A percentile compares a stretch with the other conserved stretches of the same genome.
Evolutionary conservation across 2,113 vertebrate species (phyloP).

Genomic region (Pseudorectes ferrugineus): DNA sequence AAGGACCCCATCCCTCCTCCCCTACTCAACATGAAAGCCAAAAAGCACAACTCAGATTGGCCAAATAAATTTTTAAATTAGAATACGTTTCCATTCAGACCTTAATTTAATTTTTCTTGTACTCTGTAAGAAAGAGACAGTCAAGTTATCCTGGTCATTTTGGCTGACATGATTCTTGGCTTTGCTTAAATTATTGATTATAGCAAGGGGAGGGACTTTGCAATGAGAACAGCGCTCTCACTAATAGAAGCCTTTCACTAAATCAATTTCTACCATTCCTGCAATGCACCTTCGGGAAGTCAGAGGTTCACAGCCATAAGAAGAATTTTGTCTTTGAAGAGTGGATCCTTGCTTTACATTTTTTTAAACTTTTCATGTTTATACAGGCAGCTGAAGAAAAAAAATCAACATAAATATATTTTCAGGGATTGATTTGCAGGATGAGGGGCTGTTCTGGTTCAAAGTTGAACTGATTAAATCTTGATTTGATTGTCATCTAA

Average conservation of each 20-base stretch:
- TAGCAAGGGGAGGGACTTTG: constrained; percentile 58
- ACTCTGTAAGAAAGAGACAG: neutral
- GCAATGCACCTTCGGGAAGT: constrained; percentile 28
- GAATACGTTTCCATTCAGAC: neutral
- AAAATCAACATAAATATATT: neutral
- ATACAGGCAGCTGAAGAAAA: neutral
- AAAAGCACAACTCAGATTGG: neutral
- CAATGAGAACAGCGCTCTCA: constrained; percentile 57
- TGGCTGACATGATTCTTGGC: constrained; percentile 65
- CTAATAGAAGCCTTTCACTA: constrained; percentile 73
- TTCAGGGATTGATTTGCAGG: neutral
- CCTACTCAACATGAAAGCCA: neutral
- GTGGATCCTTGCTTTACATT: constrained; percentile 26
- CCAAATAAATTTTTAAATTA: constrained; percentile 25
- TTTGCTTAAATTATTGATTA: constrained; percentile 75
- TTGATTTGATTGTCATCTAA: constrained; percentile 7
- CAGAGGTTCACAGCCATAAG: constrained; percentile 25
- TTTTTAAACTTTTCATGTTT: neutral
- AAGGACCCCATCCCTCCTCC: neutral
- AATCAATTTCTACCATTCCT: constrained; percentile 69
- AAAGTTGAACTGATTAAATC: constrained; percentile 32
- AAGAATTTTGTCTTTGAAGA: constrained; percentile 46
- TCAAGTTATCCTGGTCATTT: constrained; percentile 53
- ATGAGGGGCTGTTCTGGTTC: neutral
- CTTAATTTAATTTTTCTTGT: constrained; percentile 55